phyloP scores from a whole-genome alignment of 2,888 invertebrate genomes.

The Mythimna vitellina region DNA sequence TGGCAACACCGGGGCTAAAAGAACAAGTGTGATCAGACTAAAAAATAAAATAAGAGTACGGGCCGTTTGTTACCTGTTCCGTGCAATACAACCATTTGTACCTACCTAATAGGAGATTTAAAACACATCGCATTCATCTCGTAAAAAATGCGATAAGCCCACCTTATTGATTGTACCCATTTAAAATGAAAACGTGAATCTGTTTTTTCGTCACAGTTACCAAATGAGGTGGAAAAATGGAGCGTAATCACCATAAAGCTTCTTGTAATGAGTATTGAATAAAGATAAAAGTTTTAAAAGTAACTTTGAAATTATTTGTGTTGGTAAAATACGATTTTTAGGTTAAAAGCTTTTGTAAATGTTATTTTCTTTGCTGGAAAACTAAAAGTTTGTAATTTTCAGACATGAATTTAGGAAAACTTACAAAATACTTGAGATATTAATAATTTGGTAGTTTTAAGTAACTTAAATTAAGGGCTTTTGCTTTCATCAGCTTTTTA shows the following conservation, averaged over 20 bases:
- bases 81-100: slow-evolving; percentile 81
- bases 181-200: slow-evolving; percentile 85
- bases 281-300: slow-evolving; percentile 59
- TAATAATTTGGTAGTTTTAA: neutral
- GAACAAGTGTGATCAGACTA: slow-evolving; percentile 70
- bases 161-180: slow-evolving; percentile 86
- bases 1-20: slow-evolving; percentile 61
- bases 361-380: neutral
- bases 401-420: neutral
- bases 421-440: neutral
- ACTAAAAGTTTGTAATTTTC: neutral
- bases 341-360: neutral
- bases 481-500: neutral
- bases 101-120: slow-evolving; percentile 82
- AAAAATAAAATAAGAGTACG: slow-evolving; percentile 67
- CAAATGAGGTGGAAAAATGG: slow-evolving; percentile 80
- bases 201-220: slow-evolving; percentile 79
- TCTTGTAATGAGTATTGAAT: slow-evolving; percentile 57
- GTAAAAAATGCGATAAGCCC: slow-evolving; percentile 84
- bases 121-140: slow-evolving; percentile 84
- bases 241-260: slow-evolving; percentile 63
- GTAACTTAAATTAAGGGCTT: neutral
- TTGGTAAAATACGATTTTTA: slow-evolving; percentile 29
- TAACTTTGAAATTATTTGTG: slow-evolving; percentile 45
- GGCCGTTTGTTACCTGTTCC: slow-evolving; percentile 77